Percentiles rank a stretch among this genome's conserved stretches.
Evolutionary conservation across 2,888 invertebrate genomes (phyloP).

Genomic region (Archips xylosteana): DNA sequence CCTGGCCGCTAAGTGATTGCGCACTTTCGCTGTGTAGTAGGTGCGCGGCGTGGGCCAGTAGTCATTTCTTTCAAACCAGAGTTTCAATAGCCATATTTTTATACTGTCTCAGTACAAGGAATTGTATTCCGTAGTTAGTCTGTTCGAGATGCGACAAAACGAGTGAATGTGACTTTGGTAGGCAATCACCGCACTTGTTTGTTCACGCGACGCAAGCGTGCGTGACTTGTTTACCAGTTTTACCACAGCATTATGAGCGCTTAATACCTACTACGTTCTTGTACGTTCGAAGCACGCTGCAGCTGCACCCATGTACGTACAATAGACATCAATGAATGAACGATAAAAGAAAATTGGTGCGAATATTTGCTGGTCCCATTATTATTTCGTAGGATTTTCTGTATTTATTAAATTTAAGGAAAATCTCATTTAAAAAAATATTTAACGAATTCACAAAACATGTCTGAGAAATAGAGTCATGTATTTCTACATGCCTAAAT

Average conservation of each 20-base stretch:
- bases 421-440: neutral
- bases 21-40: conserved; percentile 69
- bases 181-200: conserved; percentile 75
- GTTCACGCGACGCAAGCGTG: conserved; percentile 80
- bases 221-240: conserved; percentile 77
- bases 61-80: conserved; percentile 19
- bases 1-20: conserved; percentile 60
- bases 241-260: conserved; percentile 53
- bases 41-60: conserved; percentile 12
- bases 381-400: neutral
- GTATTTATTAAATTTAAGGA: neutral
- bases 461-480: neutral
- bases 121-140: conserved; percentile 16
- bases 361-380: neutral
- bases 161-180: conserved; percentile 47
- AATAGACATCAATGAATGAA: conserved; percentile 48
- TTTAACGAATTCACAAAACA: neutral
- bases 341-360: conserved; percentile 25
- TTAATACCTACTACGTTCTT: conserved; percentile 64
- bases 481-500: neutral
- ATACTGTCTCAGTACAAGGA: conserved; percentile 12
- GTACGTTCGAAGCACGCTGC: conserved; percentile 55
- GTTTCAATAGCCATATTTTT: conserved; percentile 2
- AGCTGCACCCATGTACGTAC: conserved; percentile 53
- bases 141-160: conserved; percentile 16